phyloP scores from a whole-genome alignment of 2,113 vertebrate genomes.

The Barbus barbus region DNA sequence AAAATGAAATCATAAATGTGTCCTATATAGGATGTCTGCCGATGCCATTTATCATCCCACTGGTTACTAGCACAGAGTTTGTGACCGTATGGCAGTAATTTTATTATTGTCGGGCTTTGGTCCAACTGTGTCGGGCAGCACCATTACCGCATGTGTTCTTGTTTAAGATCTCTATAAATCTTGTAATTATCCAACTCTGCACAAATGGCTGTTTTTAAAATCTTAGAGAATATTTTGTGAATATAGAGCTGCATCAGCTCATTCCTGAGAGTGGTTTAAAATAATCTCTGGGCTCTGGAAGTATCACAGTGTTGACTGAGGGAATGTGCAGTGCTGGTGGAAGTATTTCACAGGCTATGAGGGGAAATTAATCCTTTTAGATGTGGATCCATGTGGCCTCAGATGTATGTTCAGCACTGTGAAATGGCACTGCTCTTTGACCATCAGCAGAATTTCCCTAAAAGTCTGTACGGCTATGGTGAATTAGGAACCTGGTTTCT shows the following conservation, averaged over 20 bases:
- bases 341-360: conserved; percentile 9
- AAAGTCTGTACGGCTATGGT: conserved; percentile 11
- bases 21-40: neutral
- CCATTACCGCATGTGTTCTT: neutral
- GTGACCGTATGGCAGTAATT: neutral
- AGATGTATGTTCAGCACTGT: conserved; percentile 27
- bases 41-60: conserved; percentile 1
- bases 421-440: conserved; percentile 20
- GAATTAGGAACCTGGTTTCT: conserved; percentile 13
- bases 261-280: neutral
- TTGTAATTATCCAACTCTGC: neutral
- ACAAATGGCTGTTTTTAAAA: neutral
- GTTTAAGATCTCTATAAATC: neutral
- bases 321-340: conserved; percentile 12
- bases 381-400: conserved; percentile 19
- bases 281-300: conserved; percentile 2
- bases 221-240: neutral
- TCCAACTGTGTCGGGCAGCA: neutral
- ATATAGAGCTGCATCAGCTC: neutral
- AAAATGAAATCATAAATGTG: neutral
- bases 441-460: conserved; percentile 44
- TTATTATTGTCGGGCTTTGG: neutral
- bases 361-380: conserved; percentile 39
- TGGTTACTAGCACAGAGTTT: conserved; percentile 1
- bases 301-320: neutral